Conservation (phyloP, 2,888 invertebrate species). For the Lysandra bellargus region DNA sequence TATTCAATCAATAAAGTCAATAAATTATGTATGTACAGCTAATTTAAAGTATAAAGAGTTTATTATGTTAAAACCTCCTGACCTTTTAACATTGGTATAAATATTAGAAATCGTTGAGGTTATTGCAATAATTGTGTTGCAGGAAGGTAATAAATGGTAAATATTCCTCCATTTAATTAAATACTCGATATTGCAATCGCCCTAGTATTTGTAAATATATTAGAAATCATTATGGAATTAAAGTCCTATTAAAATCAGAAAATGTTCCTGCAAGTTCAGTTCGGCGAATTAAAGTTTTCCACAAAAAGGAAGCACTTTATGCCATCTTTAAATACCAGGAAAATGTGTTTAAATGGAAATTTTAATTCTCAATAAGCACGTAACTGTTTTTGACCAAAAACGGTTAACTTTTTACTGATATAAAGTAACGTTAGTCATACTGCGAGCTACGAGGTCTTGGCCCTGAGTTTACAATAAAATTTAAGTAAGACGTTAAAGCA, state of each 20-base stretch:
- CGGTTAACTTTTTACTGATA: background rate
- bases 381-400: conserved; percentile 8
- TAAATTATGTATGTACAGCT: too few species aligned
- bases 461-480: conserved; percentile 25
- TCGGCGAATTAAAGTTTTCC: background rate
- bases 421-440: conserved; percentile 23
- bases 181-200: background rate
- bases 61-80: too few species aligned
- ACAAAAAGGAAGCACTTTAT: background rate
- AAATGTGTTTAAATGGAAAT: background rate
- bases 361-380: background rate
- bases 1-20: too few species aligned
- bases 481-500: conserved; percentile 22
- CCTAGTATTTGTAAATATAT: background rate
- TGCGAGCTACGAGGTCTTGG: conserved; percentile 21
- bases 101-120: conserved; percentile 17
- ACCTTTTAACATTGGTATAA: background rate
- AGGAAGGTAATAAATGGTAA: conserved; percentile 21
- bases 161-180: conserved; percentile 4
- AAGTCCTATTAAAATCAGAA: background rate
- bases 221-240: conserved; percentile 4
- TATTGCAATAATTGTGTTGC: conserved; percentile 18
- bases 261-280: background rate
- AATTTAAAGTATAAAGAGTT: too few species aligned
- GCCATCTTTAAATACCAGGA: background rate